Percentiles rank a stretch among this genome's conserved stretches.
These are phyloP conservation scores for Andrena hattorfiana DNA, from an alignment of 2,888 invertebrate species.

Conservation along the genomic window DNA sequence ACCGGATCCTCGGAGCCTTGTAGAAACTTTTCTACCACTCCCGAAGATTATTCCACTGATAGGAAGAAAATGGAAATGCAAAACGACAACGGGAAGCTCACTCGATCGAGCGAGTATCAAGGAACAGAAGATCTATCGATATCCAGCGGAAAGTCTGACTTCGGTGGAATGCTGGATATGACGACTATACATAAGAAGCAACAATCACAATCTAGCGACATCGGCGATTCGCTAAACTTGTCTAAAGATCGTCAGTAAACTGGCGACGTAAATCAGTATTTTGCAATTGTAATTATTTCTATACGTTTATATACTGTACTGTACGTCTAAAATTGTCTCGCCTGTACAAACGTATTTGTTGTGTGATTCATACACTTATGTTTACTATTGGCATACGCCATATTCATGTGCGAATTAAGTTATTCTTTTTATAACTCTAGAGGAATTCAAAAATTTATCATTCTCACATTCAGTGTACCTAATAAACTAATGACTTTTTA, in stretches of 20 bases:
- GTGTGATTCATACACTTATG: slow-evolving; percentile 29
- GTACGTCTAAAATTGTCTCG: slow-evolving; percentile 32
- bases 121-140: slow-evolving; percentile 80
- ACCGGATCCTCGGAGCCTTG: slow-evolving; percentile 68
- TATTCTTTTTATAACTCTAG: slow-evolving; percentile 35
- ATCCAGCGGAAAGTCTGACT: slow-evolving; percentile 75
- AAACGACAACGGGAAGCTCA: slow-evolving; percentile 60
- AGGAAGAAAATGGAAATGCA: slow-evolving; percentile 71
- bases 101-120: slow-evolving; percentile 71
- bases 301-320: slow-evolving; percentile 29
- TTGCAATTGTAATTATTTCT: slow-evolving; percentile 51
- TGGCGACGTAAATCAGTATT: slow-evolving; percentile 47
- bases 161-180: slow-evolving; percentile 81
- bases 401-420: slow-evolving; percentile 27
- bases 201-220: slow-evolving; percentile 73
- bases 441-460: slow-evolving; percentile 5
- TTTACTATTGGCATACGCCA: slow-evolving; percentile 14
- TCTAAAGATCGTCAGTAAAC: slow-evolving; percentile 80
- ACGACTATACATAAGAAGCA: slow-evolving; percentile 77
- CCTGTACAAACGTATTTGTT: slow-evolving; percentile 36
- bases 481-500: slow-evolving; percentile 46
- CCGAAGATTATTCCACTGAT: slow-evolving; percentile 74
- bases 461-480: slow-evolving; percentile 22
- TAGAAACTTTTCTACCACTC: slow-evolving; percentile 58
- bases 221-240: slow-evolving; percentile 81